Percentiles rank a stretch among this genome's conserved stretches.
Conservation (phyloP, 2,888 invertebrate genomes). For the Tetheella fluctuosa region DNA sequence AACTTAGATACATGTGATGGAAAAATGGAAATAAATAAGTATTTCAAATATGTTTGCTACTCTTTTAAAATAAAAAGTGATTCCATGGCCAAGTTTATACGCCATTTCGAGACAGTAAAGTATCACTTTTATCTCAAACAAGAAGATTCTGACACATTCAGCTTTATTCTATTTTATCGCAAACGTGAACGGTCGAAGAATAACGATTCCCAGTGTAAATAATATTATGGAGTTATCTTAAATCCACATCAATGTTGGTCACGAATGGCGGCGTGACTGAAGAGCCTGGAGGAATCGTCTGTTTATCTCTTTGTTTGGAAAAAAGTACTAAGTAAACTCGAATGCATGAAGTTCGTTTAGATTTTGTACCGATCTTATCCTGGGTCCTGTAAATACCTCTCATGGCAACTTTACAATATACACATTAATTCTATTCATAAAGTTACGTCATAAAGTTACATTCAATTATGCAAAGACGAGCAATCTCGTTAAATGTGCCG, state of each 20-base stretch:
- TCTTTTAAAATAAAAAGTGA: not conserved
- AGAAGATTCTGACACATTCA: conserved; percentile 40
- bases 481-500: conserved; percentile 22
- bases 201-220: conserved; percentile 60
- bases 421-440: not conserved
- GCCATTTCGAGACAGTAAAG: conserved; percentile 29
- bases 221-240: conserved; percentile 68
- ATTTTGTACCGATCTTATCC: too few species aligned
- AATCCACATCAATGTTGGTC: conserved; percentile 69
- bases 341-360: too few species aligned
- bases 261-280: conserved; percentile 69
- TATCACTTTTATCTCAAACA: conserved; percentile 31
- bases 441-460: too few species aligned
- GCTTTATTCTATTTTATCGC: conserved; percentile 44
- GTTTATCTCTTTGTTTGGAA: conserved; percentile 60
- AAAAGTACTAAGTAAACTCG: conserved; percentile 27
- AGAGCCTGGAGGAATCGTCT: conserved; percentile 53
- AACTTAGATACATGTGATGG: too few species aligned
- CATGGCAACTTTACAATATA: too few species aligned
- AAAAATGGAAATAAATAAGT: not conserved
- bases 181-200: conserved; percentile 38
- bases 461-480: conserved; percentile 39
- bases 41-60: conserved; percentile 12
- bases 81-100: conserved; percentile 30
- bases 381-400: not conserved